Conservation (phyloP, 1,140 invertebrate genomes). For the Hestina assimilis region DNA sequence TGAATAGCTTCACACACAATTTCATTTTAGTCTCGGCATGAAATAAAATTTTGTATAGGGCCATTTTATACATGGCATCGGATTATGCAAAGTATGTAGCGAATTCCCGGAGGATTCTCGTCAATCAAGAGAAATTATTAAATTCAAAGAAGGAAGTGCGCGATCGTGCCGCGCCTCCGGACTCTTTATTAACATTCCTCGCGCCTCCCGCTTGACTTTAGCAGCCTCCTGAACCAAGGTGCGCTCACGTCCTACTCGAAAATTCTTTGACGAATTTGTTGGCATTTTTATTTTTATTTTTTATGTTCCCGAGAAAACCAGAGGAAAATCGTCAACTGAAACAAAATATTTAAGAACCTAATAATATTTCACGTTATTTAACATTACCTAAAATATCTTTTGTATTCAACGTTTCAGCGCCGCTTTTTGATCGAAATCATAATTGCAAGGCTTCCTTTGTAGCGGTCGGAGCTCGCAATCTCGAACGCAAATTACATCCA, state of each 20-base stretch:
- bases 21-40: no score
- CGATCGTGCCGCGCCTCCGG: constrained; percentile 7
- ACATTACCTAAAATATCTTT: constrained; percentile 4
- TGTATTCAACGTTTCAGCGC: background rate
- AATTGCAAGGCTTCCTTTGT: constrained; percentile 29
- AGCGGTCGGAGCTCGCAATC: constrained; percentile 26
- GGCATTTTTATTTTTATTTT: constrained; percentile 13
- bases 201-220: constrained; percentile 9
- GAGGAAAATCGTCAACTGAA: background rate
- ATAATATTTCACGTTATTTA: constrained; percentile 1
- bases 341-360: constrained; percentile 1
- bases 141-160: constrained; percentile 20
- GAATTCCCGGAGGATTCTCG: constrained; percentile 13
- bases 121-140: constrained; percentile 31
- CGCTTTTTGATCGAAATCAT: constrained; percentile 21
- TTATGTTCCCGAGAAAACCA: background rate
- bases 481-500: constrained; percentile 39
- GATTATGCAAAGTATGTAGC: constrained; percentile 10
- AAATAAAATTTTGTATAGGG: background rate
- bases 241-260: constrained; percentile 18
- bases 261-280: constrained; percentile 21
- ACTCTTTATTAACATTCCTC: constrained; percentile 32
- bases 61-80: background rate
- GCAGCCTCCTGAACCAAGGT: constrained; percentile 1
- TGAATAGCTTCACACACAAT: no score